A percentile compares a stretch with the other conserved stretches of the same genome.
Conservation (phyloP, 2,888 invertebrate species). For the Globia sparganii region DNA sequence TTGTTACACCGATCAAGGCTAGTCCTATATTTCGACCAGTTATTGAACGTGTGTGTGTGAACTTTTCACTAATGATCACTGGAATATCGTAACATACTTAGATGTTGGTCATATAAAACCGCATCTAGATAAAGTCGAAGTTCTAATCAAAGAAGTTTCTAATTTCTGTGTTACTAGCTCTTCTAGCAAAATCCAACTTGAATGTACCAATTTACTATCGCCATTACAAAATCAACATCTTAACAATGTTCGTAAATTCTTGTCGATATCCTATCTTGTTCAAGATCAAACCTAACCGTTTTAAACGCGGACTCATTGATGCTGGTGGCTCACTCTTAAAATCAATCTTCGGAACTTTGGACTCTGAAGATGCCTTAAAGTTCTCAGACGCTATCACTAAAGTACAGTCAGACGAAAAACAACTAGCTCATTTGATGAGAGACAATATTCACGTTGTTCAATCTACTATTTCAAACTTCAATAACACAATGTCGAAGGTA, state of each 20-base stretch:
- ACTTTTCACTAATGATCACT: slow-evolving; percentile 7
- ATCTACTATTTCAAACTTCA: slow-evolving; percentile 10
- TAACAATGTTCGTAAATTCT: slow-evolving; percentile 16
- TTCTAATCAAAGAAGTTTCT: not conserved
- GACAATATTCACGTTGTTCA: slow-evolving; percentile 6
- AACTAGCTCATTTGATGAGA: slow-evolving; percentile 3
- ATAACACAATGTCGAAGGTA: slow-evolving; percentile 6
- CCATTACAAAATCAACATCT: slow-evolving; percentile 21
- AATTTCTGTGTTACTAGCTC: not conserved
- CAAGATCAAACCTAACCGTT: slow-evolving; percentile 9
- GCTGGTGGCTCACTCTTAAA: slow-evolving; percentile 6
- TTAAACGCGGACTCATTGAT: slow-evolving; percentile 8
- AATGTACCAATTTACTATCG: not conserved
- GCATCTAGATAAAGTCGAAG: slow-evolving; percentile 4
- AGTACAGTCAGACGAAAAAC: slow-evolving; percentile 18
- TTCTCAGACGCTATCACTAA: slow-evolving; percentile 15
- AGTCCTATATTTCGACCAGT: not conserved
- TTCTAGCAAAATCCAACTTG: not conserved
- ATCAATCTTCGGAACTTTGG: slow-evolving; percentile 11
- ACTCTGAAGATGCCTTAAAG: slow-evolving; percentile 13
- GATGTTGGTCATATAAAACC: slow-evolving; percentile 2
- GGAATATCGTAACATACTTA: slow-evolving; percentile 14
- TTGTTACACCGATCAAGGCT: too few species aligned
- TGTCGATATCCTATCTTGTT: slow-evolving; percentile 4
- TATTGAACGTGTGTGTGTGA: not conserved